These are phyloP conservation scores for Eunapius fragilis DNA, from an alignment of 37 sponge, comb jelly and placozoan genomes.

Conservation along the genomic window DNA sequence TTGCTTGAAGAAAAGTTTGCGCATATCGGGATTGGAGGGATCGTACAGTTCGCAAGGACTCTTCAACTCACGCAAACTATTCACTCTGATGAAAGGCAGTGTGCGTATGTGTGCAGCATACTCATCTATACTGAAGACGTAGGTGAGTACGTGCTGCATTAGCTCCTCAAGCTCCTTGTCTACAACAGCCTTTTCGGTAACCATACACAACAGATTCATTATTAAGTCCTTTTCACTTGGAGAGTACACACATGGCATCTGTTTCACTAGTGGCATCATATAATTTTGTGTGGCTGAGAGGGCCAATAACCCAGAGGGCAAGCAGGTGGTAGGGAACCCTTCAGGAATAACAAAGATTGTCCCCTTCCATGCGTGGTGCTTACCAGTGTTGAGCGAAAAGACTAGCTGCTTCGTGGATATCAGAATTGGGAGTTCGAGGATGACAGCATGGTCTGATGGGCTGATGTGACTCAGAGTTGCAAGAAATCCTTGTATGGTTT, in stretches of 20 bases:
- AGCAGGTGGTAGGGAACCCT: not conserved
- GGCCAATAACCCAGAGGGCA: not conserved
- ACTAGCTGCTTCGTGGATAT: not conserved
- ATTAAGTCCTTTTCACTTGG: constrained; percentile 9
- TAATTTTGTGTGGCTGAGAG: not conserved
- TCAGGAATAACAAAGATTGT: not conserved
- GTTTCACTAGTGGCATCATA: not conserved
- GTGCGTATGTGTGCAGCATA: not conserved
- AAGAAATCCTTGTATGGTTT: not conserved
- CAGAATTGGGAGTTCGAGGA: not conserved
- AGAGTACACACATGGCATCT: not conserved
- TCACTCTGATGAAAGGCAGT: constrained; percentile 7
- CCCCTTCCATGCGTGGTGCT: not conserved
- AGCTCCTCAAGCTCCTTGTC: not conserved
- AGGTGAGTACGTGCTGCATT: not conserved
- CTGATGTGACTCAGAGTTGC: not conserved
- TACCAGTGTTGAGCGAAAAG: not conserved
- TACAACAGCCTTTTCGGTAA: not conserved
- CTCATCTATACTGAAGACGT: not conserved
- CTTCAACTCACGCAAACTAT: not conserved
- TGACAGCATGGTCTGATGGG: not conserved
- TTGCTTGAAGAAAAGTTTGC: constrained; percentile 24
- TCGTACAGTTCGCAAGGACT: constrained; percentile 28
- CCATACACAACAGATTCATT: constrained; percentile 7
- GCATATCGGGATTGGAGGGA: not conserved